A percentile compares a stretch with the other conserved stretches of the same genome.
phyloP scores from a whole-genome alignment of 1,140 invertebrate genomes.

The Drosophila nebulosa region DNA sequence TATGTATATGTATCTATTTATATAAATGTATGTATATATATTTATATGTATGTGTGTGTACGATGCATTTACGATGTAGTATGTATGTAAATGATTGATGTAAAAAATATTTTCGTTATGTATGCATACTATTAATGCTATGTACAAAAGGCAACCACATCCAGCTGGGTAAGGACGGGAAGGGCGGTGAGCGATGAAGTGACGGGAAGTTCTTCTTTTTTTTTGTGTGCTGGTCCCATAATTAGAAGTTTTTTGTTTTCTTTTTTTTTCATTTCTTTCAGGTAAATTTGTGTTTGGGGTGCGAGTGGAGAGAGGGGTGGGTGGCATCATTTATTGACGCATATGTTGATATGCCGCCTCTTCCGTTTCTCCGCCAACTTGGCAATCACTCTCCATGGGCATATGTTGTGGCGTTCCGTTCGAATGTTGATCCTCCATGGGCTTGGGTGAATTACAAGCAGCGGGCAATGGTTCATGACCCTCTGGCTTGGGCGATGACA shows the following conservation, averaged over 20 bases:
- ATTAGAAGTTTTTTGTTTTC: conserved; percentile 1
- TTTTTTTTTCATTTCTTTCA: too few species aligned
- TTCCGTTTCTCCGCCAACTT: conserved; percentile 49
- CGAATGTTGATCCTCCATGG: conserved; percentile 58
- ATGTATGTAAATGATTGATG: conserved; percentile 23
- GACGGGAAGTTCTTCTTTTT: conserved; percentile 6
- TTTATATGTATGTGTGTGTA: conserved; percentile 18
- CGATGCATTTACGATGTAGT: neutral
- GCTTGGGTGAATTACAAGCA: conserved; percentile 39
- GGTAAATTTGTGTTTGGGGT: conserved; percentile 53
- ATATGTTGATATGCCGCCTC: conserved; percentile 54
- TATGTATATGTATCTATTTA: conserved; percentile 40
- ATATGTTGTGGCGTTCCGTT: conserved; percentile 32
- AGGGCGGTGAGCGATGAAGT: neutral
- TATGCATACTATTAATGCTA: conserved; percentile 11
- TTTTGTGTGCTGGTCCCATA: conserved; percentile 59
- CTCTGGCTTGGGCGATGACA: conserved; percentile 50
- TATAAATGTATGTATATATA: conserved; percentile 31
- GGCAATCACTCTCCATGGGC: conserved; percentile 73
- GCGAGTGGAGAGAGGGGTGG: conserved; percentile 18
- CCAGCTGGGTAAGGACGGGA: conserved; percentile 22
- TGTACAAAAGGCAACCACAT: conserved; percentile 42
- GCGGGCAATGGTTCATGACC: conserved; percentile 11
- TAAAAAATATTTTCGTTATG: conserved; percentile 35
- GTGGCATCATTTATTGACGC: conserved; percentile 45